phyloP scores from a whole-genome alignment of 2,113 vertebrate species.

The Cricetomys ansorgei region DNA sequence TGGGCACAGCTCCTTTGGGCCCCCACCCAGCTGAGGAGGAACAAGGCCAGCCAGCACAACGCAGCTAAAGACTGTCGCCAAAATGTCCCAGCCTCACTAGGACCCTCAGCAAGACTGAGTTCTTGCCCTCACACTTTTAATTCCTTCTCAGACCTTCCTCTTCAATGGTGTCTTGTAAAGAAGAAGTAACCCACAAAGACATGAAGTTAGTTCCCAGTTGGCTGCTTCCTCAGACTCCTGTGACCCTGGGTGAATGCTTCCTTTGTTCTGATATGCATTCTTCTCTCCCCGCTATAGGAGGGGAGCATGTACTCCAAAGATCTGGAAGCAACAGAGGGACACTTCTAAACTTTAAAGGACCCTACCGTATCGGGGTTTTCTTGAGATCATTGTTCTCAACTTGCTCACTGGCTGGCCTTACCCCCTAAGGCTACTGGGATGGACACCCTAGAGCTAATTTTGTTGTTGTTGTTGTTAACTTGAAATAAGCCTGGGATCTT shows the following conservation, averaged over 20 bases:
- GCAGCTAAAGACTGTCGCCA: not conserved
- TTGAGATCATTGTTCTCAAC: not conserved
- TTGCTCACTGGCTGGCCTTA: not conserved
- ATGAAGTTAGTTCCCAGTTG: not conserved
- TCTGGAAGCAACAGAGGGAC: not conserved
- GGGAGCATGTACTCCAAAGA: not conserved
- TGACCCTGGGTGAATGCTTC: not conserved
- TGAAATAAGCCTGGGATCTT: not conserved
- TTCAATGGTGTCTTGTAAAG: not conserved
- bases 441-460: not conserved
- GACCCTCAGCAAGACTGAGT: not conserved
- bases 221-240: not conserved
- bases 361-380: not conserved
- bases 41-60: not conserved
- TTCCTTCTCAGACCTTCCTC: not conserved
- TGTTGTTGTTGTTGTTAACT: no score
- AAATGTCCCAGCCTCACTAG: not conserved
- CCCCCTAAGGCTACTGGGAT: not conserved
- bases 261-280: not conserved
- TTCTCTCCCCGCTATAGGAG: not conserved
- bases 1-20: constrained; percentile 43
- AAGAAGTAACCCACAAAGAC: not conserved
- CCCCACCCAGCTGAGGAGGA: constrained; percentile 45
- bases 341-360: not conserved
- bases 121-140: not conserved